Conservation (phyloP, 2,888 invertebrate species). For the Tetrapedia diversipes region DNA sequence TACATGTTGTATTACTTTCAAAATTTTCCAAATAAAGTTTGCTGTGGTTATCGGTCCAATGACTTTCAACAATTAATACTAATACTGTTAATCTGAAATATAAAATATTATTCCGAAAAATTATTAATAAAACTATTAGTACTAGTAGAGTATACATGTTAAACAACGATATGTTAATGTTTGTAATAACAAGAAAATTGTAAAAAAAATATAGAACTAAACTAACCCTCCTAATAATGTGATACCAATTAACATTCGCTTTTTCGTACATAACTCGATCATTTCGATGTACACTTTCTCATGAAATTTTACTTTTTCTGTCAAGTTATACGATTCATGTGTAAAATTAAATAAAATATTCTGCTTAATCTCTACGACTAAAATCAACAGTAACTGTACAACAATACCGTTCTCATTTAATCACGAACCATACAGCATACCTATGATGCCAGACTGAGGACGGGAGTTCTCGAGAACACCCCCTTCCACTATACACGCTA, state of each 20-base stretch:
- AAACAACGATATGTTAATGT: neutral
- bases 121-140: too few species aligned
- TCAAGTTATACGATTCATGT: conserved; percentile 40
- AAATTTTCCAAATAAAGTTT: conserved; percentile 86
- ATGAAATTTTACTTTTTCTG: conserved; percentile 3
- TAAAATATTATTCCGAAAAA: neutral
- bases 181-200: neutral
- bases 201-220: conserved; percentile 10
- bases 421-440: too few species aligned
- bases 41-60: conserved; percentile 86
- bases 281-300: conserved; percentile 82
- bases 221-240: conserved; percentile 90
- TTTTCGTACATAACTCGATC: conserved; percentile 93
- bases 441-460: too few species aligned
- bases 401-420: too few species aligned
- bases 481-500: too few species aligned
- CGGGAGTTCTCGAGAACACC: too few species aligned
- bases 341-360: conserved; percentile 12
- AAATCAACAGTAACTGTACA: too few species aligned
- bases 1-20: conserved; percentile 92
- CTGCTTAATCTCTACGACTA: neutral
- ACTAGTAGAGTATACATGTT: neutral
- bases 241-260: conserved; percentile 92
- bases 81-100: conserved; percentile 90
- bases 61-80: conserved; percentile 92